phyloP scores from a whole-genome alignment of 2,797 vertebrate genomes.

The Hoplostethus mediterraneus region DNA sequence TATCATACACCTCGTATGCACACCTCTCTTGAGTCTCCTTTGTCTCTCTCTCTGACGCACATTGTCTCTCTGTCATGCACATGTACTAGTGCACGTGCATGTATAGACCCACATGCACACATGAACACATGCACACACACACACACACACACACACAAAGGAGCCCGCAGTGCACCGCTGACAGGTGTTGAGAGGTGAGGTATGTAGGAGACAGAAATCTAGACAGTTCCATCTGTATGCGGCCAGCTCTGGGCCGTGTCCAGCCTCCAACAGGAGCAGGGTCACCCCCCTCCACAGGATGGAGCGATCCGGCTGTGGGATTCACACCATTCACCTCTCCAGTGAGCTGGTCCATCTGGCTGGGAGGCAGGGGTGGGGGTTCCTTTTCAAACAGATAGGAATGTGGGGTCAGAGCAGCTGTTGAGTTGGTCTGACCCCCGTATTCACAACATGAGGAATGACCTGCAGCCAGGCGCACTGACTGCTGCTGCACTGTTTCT shows the following conservation, averaged over 20 bases:
- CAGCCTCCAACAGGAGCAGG: slow-evolving; percentile 17
- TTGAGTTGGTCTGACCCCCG: slow-evolving; percentile 28
- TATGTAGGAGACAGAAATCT: slow-evolving; percentile 33
- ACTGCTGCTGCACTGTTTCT: neutral
- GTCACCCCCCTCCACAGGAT: neutral
- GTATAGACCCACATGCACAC: slow-evolving; percentile 28
- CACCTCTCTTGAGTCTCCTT: slow-evolving; percentile 1
- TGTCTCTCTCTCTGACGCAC: neutral
- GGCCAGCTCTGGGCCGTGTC: slow-evolving; percentile 28
- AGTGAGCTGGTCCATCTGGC: slow-evolving; percentile 41
- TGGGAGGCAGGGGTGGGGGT: neutral
- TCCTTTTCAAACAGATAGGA: slow-evolving; percentile 34
- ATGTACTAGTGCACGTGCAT: neutral
- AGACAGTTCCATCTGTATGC: slow-evolving; percentile 38
- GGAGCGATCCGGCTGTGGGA: slow-evolving; percentile 14
- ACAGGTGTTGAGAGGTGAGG: slow-evolving; percentile 59
- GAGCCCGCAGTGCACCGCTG: slow-evolving; percentile 22
- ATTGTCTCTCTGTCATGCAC: neutral
- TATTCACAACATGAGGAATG: slow-evolving; percentile 31
- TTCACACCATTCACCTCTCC: slow-evolving; percentile 38
- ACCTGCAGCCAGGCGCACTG: slow-evolving; percentile 17
- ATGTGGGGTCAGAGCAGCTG: slow-evolving; percentile 37
- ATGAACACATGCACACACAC: slow-evolving; percentile 21
- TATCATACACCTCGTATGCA: slow-evolving; percentile 26
- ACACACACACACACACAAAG: slow-evolving; percentile 22